Evolutionary conservation across 2,797 vertebrate species (phyloP), one percentile per base, ranked within the genome.

Genomic region (Borostomias antarcticus): DNA sequence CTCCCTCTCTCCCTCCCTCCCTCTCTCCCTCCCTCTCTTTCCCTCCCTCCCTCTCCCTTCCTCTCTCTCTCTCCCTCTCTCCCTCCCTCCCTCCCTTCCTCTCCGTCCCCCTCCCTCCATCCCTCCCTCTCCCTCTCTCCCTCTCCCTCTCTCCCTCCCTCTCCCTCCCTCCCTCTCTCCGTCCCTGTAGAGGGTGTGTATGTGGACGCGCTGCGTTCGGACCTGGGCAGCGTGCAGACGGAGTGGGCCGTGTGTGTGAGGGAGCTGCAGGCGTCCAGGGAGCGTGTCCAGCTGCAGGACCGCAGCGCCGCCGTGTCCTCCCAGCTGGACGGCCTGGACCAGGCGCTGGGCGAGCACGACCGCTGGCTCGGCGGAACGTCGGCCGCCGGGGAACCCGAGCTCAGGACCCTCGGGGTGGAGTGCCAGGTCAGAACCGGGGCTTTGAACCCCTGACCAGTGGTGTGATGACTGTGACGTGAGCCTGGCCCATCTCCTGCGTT

Each of bases 221-320:
- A 88, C 62, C 56, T 94, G 71, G 93, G 94, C 68, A 90, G 89
- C 75, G 67, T 93, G 58, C 82, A 88, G 28, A 88, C 76, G 0
- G 93, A 93, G 48, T 96, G 94, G 94, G 94, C 92, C 64, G 83
- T 66, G 40, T 68, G 93, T 17, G 66, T 60, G 35, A 87, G 89
- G 68, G 87, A 90, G 75, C 81, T 95, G 51, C 92, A 91, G 78
- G 94, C 93, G 26, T 68, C 91, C 52, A 21, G 74, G 1, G 90
- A 90, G 62, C 91, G 90, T 63, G 88, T 95, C 58, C 80, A 85
- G 11, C 86, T 91, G 47, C 94, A 92, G 73, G 92, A 92, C 64
- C 90, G 91, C 23, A 83, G 94, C 67, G 88, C 79, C 17, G 72
- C 71, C 0, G 86, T 93, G 80, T 92, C 91, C 43, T 86, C 82